Evolutionary conservation across 2,113 vertebrate species (phyloP).

Genomic region (Nothoprocta perdicaria): DNA sequence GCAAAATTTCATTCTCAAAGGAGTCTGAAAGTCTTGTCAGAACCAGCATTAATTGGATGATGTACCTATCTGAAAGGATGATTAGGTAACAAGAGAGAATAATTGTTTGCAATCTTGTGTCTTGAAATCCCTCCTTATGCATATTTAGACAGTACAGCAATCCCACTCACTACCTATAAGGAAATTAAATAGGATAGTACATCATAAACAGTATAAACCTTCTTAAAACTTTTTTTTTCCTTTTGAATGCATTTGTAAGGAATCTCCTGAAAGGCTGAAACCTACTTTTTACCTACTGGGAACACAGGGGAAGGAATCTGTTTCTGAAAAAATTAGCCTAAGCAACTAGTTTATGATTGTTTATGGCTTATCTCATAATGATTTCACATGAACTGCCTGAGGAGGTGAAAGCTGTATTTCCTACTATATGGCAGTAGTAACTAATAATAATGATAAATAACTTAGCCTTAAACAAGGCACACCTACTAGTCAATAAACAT

Average conservation of each 20-base stretch:
- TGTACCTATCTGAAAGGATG: background rate
- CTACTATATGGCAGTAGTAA: background rate
- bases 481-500: background rate
- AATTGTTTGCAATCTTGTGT: background rate
- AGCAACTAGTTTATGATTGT: background rate
- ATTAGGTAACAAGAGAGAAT: conserved; percentile 17
- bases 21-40: conserved; percentile 10
- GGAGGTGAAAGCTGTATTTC: background rate
- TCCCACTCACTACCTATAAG: background rate
- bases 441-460: background rate
- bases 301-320: background rate
- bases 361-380: background rate
- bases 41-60: background rate
- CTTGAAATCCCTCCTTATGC: background rate
- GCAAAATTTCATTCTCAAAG: background rate
- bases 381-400: background rate
- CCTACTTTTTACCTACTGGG: too few relatives aligned
- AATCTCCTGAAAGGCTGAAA: background rate
- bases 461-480: conserved; percentile 13
- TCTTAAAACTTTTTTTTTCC: background rate
- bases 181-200: background rate
- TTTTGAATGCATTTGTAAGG: background rate
- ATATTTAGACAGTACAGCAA: conserved; percentile 30
- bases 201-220: background rate
- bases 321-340: background rate